Evolutionary conservation across 2,888 invertebrate species (phyloP), one percentile per base, ranked within the genome.

Genomic region (Myopa testacea): DNA sequence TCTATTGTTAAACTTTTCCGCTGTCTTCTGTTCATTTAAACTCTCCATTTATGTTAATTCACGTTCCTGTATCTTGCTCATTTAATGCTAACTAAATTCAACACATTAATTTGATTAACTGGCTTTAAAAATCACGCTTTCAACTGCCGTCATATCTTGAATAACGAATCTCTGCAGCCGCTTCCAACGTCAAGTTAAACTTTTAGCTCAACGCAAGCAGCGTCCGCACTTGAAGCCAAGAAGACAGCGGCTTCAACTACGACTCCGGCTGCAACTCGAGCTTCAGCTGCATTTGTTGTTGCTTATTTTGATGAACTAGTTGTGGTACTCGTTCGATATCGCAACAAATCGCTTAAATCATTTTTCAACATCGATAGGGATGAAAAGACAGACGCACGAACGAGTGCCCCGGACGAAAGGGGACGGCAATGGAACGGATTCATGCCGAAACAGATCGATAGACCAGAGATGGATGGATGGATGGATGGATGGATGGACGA

Each of bases 21-120:
- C 55, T 16, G 14, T 16, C 16, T 55, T 55, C 14, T 16, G 55
- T n/a, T 5, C 0, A 55, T 55, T 50, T 2, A 50, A 50, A 50
- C 55, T 55, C 45, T 45, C 3, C 6, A 45, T 45, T 45, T 45
- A 45, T 45, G 45, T 45, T 45, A 45, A 45, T 45, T 45, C 45
- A 6, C 3, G 16, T 38, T 65, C 34, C 16, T 38, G 19, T 81
- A 4, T 65, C 37, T 10, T 38, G 7, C 16, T 65, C 0, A 65
- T 82, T 82, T 82, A 84, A 85, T 86, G 84, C 86, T 83, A 85
- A 85, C 84, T 85, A 85, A 85, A 85, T 86, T 86, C 86, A 81
- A 82, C 82, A 84, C 87, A 86, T 86, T 86, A 86, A 86, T 86
- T 86, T 86, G 85, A 86, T 86, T 85, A 86, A 85, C 86, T 83